phyloP scores from a whole-genome alignment of 2,888 invertebrate species.

The Diogma glabrata region DNA sequence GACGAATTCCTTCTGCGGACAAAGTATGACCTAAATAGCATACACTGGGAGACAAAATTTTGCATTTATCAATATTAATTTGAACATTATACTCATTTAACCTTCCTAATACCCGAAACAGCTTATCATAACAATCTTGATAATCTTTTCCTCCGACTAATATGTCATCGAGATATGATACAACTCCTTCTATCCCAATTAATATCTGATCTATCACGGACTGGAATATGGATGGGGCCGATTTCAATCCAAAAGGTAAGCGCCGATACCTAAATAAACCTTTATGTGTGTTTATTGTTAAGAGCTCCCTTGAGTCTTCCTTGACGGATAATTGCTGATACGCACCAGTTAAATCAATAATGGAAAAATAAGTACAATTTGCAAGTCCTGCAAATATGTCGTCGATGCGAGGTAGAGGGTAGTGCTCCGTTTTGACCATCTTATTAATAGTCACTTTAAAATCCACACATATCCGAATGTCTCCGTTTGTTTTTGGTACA shows the following conservation, averaged over 20 bases:
- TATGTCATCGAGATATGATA: neutral
- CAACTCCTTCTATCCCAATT: no score
- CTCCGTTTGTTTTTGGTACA: slow-evolving; percentile 21
- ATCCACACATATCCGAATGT: slow-evolving; percentile 25
- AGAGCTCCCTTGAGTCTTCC: slow-evolving; percentile 19
- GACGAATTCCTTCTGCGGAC: neutral
- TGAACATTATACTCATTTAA: neutral
- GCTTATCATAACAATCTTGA: no score
- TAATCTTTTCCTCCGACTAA: no score
- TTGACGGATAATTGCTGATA: slow-evolving; percentile 23
- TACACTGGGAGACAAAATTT: neutral
- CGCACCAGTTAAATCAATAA: slow-evolving; percentile 23
- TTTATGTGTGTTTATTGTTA: slow-evolving; percentile 24
- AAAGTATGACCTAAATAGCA: neutral
- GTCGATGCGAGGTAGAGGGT: slow-evolving; percentile 23
- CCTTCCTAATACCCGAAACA: no score
- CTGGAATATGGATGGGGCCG: neutral
- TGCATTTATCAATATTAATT: neutral
- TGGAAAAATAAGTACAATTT: slow-evolving; percentile 20
- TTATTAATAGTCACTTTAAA: slow-evolving; percentile 19
- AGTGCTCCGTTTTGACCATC: slow-evolving; percentile 18
- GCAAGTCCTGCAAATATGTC: slow-evolving; percentile 22
- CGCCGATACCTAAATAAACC: no score
- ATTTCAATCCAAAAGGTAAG: neutral
- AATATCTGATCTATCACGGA: no score